Evolutionary conservation across 2,113 vertebrate genomes (phyloP).

Genomic region (Jaculus jaculus): DNA sequence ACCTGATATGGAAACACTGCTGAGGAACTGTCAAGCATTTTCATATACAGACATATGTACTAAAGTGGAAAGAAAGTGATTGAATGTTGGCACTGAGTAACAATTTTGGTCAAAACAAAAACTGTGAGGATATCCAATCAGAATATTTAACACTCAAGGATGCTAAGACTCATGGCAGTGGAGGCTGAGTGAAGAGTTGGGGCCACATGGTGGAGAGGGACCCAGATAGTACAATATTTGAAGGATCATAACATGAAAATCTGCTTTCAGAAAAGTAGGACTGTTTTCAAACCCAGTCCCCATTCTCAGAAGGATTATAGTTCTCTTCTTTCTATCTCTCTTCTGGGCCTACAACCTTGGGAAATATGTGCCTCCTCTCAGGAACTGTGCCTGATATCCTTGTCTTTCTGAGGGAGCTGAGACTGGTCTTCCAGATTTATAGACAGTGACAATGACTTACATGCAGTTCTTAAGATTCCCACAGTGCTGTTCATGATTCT

Average conservation of each 20-base stretch:
- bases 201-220: not conserved
- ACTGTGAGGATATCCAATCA: fast-evolving
- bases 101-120: not conserved
- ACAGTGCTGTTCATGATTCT: fast-evolving
- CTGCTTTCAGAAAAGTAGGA: not conserved
- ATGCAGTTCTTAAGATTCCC: not conserved
- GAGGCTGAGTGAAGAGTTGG: not conserved
- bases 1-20: not conserved
- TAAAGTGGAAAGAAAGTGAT: not conserved
- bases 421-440: not conserved
- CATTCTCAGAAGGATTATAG: not conserved
- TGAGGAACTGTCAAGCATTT: not conserved
- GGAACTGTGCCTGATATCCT: too few species aligned
- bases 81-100: not conserved
- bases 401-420: not conserved
- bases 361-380: fast-evolving
- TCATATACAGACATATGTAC: not conserved
- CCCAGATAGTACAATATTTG: fast-evolving
- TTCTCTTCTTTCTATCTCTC: not conserved
- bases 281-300: not conserved
- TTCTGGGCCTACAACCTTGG: not conserved
- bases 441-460: not conserved
- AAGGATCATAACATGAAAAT: not conserved
- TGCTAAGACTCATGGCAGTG: fast-evolving
- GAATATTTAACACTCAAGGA: not conserved